These are phyloP conservation scores for Netelia inedita DNA, from an alignment of 2,888 invertebrate genomes.

Conservation along the genomic window DNA sequence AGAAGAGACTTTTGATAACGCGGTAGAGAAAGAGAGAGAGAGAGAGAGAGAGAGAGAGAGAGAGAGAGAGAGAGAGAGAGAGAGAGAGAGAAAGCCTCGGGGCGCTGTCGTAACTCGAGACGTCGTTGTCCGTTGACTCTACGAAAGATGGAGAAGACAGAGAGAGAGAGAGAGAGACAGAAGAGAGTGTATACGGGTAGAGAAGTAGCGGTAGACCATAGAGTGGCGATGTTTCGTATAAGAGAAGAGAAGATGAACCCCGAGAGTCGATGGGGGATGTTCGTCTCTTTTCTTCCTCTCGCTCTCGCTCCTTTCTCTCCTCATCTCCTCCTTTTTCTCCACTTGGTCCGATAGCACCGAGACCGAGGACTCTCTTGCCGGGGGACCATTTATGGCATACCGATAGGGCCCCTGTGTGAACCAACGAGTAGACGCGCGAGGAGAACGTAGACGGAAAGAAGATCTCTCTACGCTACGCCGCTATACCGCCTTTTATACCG, in stretches of 20 bases:
- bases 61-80: slow-evolving; percentile 5
- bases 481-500: slow-evolving; percentile 58
- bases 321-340: slow-evolving; percentile 59
- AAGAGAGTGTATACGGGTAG: slow-evolving; percentile 31
- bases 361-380: slow-evolving; percentile 59
- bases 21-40: slow-evolving; percentile 4
- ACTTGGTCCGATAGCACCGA: slow-evolving; percentile 56
- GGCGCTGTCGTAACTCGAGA: slow-evolving; percentile 67
- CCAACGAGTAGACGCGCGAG: slow-evolving; percentile 50
- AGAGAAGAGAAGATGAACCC: slow-evolving; percentile 32
- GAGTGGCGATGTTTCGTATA: slow-evolving; percentile 57
- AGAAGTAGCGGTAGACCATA: slow-evolving; percentile 31
- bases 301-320: slow-evolving; percentile 53
- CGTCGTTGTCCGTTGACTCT: slow-evolving; percentile 62
- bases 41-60: slow-evolving; percentile 12
- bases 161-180: slow-evolving; percentile 10
- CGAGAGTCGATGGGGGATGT: slow-evolving; percentile 63
- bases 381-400: slow-evolving; percentile 73
- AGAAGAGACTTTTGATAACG: slow-evolving; percentile 32
- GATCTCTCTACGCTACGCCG: slow-evolving; percentile 46
- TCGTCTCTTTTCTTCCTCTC: slow-evolving; percentile 51
- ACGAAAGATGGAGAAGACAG: slow-evolving; percentile 17
- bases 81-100: slow-evolving; percentile 38
- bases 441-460: slow-evolving; percentile 19
- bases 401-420: slow-evolving; percentile 64